A percentile compares a stretch with the other conserved stretches of the same genome.
Evolutionary conservation across 1,140 invertebrate species (phyloP).

Genomic region (Drosophila cardini): DNA sequence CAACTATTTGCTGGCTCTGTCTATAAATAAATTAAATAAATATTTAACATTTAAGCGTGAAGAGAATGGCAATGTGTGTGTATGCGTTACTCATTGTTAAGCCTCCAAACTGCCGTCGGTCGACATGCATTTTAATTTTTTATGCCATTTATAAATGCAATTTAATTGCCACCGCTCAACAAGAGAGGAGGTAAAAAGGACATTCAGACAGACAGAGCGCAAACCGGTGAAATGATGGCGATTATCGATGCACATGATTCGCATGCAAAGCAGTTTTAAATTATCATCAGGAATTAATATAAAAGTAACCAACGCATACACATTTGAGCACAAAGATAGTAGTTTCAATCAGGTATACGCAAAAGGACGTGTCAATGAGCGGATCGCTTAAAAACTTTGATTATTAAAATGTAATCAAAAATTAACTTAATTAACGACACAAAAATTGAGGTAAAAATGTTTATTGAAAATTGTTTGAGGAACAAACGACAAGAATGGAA

Average conservation of each 20-base stretch:
- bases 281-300: conserved; percentile 77
- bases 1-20: not conserved
- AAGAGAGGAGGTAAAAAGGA: not conserved
- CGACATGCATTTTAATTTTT: conserved; percentile 62
- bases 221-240: conserved; percentile 50
- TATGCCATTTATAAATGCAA: conserved; percentile 71
- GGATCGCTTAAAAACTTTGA: conserved; percentile 67
- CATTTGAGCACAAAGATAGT: conserved; percentile 19
- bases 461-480: conserved; percentile 49
- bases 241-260: conserved; percentile 78
- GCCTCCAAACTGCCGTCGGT: conserved; percentile 27
- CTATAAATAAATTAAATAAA: conserved; percentile 17
- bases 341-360: conserved; percentile 26
- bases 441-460: conserved; percentile 52
- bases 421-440: conserved; percentile 78
- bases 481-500: conserved; percentile 29
- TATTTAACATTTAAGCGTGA: conserved; percentile 19
- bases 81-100: not conserved
- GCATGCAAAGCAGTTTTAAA: conserved; percentile 78
- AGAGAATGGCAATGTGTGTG: not conserved
- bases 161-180: conserved; percentile 64
- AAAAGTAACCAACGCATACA: conserved; percentile 22
- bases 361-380: conserved; percentile 52
- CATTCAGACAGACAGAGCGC: conserved; percentile 4
- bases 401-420: conserved; percentile 83